Percentiles rank a stretch among this genome's conserved stretches.
These are phyloP conservation scores for Lathronympha strigana DNA, from an alignment of 2,888 invertebrate species.

Conservation along the genomic window DNA sequence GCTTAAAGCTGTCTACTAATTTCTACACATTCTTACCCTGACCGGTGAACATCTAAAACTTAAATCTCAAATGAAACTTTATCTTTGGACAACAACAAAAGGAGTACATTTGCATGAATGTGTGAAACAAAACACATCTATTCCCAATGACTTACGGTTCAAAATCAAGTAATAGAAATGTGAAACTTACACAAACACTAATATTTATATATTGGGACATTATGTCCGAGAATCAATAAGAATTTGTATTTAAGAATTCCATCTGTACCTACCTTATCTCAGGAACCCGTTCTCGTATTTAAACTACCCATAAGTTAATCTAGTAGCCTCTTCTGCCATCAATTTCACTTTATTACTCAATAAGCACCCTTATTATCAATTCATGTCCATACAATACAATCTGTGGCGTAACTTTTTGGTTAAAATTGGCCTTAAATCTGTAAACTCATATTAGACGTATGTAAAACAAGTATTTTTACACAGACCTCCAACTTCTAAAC, in stretches of 20 bases:
- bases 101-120: no score
- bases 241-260: background rate
- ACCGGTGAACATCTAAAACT: constrained; percentile 1
- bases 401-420: no score
- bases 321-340: background rate
- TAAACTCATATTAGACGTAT: no score
- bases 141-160: no score
- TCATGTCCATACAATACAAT: background rate
- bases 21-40: constrained; percentile 22
- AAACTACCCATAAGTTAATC: background rate
- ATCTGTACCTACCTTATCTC: background rate
- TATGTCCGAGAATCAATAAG: background rate
- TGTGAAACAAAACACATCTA: no score
- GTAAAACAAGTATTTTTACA: no score
- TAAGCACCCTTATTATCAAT: background rate
- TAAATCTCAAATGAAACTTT: background rate
- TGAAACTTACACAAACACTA: background rate
- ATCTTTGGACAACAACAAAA: no score
- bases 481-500: no score
- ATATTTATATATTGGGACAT: background rate
- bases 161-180: no score
- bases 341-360: background rate
- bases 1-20: background rate
- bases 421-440: no score
- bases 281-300: constrained; percentile 3